Conservation (phyloP, 2,888 invertebrate species). For the Seira sanloemensis region DNA sequence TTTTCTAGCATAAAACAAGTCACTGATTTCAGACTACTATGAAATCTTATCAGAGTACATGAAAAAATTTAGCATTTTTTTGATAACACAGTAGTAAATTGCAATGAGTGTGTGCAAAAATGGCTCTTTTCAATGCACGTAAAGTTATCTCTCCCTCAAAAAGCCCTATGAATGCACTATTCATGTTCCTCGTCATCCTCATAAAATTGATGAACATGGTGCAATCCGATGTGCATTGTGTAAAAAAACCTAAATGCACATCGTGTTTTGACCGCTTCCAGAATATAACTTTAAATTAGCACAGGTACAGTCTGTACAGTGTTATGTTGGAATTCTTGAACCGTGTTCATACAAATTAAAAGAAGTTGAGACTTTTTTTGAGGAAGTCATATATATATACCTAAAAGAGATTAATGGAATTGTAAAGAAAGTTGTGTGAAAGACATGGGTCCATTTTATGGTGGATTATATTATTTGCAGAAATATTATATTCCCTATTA, state of each 20-base stretch:
- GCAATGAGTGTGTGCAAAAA: conserved; percentile 7
- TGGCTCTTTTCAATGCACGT: not conserved
- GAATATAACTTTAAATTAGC: not conserved
- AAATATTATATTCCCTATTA: conserved; percentile 1
- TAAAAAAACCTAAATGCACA: not conserved
- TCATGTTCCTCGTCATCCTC: conserved; percentile 25
- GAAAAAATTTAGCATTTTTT: conserved; percentile 14
- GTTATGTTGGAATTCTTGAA: too few relatives aligned
- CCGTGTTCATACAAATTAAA: too few relatives aligned
- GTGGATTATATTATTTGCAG: conserved; percentile 32
- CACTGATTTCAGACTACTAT: conserved; percentile 29
- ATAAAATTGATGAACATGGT: conserved; percentile 11
- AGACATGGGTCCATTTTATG: not conserved
- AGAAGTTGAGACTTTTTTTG: too few relatives aligned
- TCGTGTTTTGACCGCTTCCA: not conserved
- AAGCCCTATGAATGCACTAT: not conserved
- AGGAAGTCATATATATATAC: too few relatives aligned
- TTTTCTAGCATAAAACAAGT: conserved; percentile 45
- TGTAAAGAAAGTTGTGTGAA: not conserved
- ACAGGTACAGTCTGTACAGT: too few relatives aligned
- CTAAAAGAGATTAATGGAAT: too few relatives aligned
- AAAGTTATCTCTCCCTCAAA: not conserved
- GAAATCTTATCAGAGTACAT: conserved; percentile 31
- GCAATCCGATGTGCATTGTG: conserved; percentile 15
- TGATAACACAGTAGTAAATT: conserved; percentile 7